A percentile compares a stretch with the other conserved stretches of the same genome.
Conservation (phyloP, 2,888 invertebrate genomes). For the Zaprionus lineosus region DNA sequence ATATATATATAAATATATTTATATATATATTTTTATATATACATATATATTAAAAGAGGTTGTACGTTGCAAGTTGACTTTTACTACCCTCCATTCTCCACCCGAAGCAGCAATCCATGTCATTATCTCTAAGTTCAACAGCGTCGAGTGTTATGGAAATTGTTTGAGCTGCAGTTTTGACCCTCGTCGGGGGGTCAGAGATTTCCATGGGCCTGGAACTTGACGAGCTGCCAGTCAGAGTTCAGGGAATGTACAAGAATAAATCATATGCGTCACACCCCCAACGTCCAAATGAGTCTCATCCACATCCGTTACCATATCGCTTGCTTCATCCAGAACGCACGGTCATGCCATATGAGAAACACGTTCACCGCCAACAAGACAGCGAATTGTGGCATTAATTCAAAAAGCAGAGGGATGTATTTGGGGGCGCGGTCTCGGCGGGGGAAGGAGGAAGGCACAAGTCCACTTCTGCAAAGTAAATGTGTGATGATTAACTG, state of each 20-base stretch:
- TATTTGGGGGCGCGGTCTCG: too few species aligned
- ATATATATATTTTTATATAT: too few species aligned
- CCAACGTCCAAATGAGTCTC: conserved; percentile 55
- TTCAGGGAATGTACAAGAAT: conserved; percentile 6
- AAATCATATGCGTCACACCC: conserved; percentile 34
- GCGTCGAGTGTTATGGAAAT: conserved; percentile 17
- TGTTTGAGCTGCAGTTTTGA: conserved; percentile 39
- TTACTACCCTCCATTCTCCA: background rate
- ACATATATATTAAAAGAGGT: too few species aligned
- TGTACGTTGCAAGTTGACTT: too few species aligned
- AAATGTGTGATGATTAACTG: conserved; percentile 40
- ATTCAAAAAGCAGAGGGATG: conserved; percentile 41
- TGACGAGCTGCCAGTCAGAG: conserved; percentile 9
- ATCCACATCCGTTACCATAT: too few species aligned
- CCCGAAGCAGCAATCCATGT: too few species aligned
- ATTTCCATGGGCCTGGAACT: conserved; percentile 17
- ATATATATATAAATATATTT: too few species aligned
- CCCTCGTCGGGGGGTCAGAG: conserved; percentile 18
- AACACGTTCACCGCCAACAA: conserved; percentile 28
- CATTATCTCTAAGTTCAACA: conserved; percentile 49
- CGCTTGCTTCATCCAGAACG: too few species aligned
- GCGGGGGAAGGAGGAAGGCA: background rate
- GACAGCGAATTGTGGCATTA: conserved; percentile 44
- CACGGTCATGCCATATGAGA: too few species aligned
- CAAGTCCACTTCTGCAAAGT: background rate